These are phyloP conservation scores for Callyntrura guangdongensis DNA, from an alignment of 2,888 invertebrate species.

Conservation along the genomic window DNA sequence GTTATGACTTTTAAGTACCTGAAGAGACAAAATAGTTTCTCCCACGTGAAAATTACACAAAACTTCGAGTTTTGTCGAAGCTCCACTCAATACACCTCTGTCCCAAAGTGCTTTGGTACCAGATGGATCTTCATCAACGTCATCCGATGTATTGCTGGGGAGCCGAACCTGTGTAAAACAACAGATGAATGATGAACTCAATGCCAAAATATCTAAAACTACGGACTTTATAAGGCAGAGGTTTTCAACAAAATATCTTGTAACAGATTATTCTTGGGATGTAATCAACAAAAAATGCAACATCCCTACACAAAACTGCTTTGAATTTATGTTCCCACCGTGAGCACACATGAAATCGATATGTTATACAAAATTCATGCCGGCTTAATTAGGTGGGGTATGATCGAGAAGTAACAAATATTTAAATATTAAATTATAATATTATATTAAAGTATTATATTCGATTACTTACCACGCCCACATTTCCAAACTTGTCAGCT, in stretches of 20 bases:
- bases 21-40: conserved; percentile 97
- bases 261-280: conserved; percentile 74
- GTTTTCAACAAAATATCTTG: not conserved
- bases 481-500: conserved; percentile 99
- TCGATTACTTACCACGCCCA: conserved; percentile 91
- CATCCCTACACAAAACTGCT: conserved; percentile 76
- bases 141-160: conserved; percentile 97
- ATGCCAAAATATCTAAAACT: no score
- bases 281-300: conserved; percentile 33
- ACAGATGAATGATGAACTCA: no score
- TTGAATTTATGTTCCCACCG: conserved; percentile 70
- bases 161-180: conserved; percentile 88
- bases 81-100: conserved; percentile 95
- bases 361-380: conserved; percentile 40
- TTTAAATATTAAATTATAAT: conserved; percentile 79
- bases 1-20: conserved; percentile 86
- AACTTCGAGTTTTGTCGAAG: conserved; percentile 98
- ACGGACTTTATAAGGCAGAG: not conserved
- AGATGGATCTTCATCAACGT: conserved; percentile 99
- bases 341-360: conserved; percentile 64
- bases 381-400: conserved; percentile 75
- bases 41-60: conserved; percentile 98
- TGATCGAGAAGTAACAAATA: not conserved
- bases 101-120: conserved; percentile 99
- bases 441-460: no score